Percentiles rank a stretch among this genome's conserved stretches.
Conservation (phyloP, 2,113 vertebrate genomes). For the Spea multiplicata region DNA sequence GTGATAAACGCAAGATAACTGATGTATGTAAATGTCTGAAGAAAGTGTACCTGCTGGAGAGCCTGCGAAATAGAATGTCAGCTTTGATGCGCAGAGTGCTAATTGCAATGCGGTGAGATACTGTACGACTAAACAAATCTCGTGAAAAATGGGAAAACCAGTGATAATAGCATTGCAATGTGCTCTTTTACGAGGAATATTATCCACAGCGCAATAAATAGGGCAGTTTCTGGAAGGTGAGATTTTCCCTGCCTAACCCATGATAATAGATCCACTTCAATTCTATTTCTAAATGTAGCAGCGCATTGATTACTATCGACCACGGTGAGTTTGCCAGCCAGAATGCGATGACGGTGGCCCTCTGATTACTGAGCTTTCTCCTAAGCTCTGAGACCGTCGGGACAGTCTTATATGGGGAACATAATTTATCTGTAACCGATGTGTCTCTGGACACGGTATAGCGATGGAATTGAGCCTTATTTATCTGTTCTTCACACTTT, state of each 20-base stretch:
- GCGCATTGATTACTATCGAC: too few relatives aligned
- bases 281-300: too few relatives aligned
- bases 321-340: too few relatives aligned
- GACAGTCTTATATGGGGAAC: too few relatives aligned
- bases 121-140: conserved; percentile 21
- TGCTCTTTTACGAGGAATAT: background rate
- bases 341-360: too few relatives aligned
- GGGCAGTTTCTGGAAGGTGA: background rate
- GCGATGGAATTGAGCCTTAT: too few relatives aligned
- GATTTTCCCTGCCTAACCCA: background rate
- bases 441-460: too few relatives aligned
- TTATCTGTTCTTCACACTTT: too few relatives aligned
- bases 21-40: conserved; percentile 3
- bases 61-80: conserved; percentile 21
- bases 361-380: too few relatives aligned
- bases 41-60: background rate
- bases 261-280: background rate
- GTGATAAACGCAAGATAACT: conserved; percentile 9
- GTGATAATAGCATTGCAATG: conserved; percentile 18
- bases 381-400: too few relatives aligned
- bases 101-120: conserved; percentile 9
- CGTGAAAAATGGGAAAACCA: conserved; percentile 27
- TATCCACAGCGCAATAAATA: background rate
- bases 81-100: conserved; percentile 11
- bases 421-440: too few relatives aligned